Conservation (phyloP, 2,113 vertebrate genomes). For the Nestor notabilis region DNA sequence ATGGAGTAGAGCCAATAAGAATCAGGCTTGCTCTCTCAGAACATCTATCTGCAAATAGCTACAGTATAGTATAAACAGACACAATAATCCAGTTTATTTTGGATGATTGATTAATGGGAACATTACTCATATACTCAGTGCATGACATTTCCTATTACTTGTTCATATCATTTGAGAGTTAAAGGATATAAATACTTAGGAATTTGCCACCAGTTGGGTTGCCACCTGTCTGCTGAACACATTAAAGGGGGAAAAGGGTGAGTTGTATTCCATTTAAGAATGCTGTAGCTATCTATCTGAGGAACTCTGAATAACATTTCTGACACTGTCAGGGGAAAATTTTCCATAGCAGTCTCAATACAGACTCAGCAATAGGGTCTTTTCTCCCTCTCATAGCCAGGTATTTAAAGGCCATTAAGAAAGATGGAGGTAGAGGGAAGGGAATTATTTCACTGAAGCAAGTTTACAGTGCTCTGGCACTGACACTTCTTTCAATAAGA, state of each 20-base stretch:
- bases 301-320: constrained; percentile 27
- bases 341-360: constrained; percentile 2
- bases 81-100: constrained; percentile 56
- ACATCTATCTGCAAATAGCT: constrained; percentile 33
- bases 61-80: constrained; percentile 36
- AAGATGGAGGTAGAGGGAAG: not conserved
- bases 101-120: constrained; percentile 55
- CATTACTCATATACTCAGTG: constrained; percentile 40
- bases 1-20: not conserved
- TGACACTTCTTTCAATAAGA: not conserved
- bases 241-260: constrained; percentile 28
- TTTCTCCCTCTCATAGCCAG: not conserved
- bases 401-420: not conserved
- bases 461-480: not conserved
- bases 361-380: not conserved
- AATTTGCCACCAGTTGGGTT: constrained; percentile 57
- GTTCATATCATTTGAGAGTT: constrained; percentile 56
- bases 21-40: not conserved
- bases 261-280: constrained; percentile 38
- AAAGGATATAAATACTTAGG: constrained; percentile 72
- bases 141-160: constrained; percentile 56
- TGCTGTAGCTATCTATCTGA: constrained; percentile 8
- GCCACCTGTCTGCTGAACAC: constrained; percentile 67
- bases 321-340: not conserved
- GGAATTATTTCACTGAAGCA: not conserved